phyloP scores from a whole-genome alignment of 92 coral and sea anemone species.

The Heliopora coerulea region DNA sequence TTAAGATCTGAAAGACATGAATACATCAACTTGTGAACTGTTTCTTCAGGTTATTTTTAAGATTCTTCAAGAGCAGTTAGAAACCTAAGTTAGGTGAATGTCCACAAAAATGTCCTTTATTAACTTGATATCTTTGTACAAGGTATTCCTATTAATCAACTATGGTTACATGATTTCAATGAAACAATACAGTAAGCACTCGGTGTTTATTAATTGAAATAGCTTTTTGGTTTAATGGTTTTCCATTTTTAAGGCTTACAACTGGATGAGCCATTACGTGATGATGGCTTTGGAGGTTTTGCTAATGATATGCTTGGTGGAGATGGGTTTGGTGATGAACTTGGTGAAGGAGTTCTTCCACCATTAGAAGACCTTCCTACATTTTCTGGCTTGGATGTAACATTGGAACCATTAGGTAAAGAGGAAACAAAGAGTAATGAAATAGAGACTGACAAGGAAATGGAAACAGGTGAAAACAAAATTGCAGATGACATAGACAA shows the following conservation, averaged over 20 bases:
- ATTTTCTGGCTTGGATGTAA: slow-evolving; percentile 65
- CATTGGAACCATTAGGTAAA: slow-evolving; percentile 74
- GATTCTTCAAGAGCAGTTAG: too few species aligned
- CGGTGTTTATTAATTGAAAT: too few species aligned
- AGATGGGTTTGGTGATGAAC: slow-evolving; percentile 98
- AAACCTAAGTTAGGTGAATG: too few species aligned
- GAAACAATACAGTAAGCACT: too few species aligned
- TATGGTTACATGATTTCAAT: too few species aligned
- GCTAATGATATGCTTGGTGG: slow-evolving; percentile 88
- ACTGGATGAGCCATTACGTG: slow-evolving; percentile 71
- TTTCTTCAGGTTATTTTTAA: too few species aligned
- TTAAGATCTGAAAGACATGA: too few species aligned
- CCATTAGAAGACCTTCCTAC: slow-evolving; percentile 89
- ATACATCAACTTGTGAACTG: too few species aligned
- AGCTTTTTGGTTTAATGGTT: too few species aligned
- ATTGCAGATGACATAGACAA: not conserved
- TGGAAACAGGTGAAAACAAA: slow-evolving; percentile 22
- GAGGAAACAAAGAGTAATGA: slow-evolving; percentile 37
- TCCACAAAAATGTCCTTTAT: too few species aligned
- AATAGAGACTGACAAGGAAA: slow-evolving; percentile 26
- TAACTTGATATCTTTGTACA: too few species aligned
- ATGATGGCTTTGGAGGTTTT: slow-evolving; percentile 95
- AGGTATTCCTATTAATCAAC: too few species aligned
- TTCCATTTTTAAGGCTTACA: slow-evolving; percentile 50
- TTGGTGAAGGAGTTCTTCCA: slow-evolving; percentile 71